These are phyloP conservation scores for Blastobasis adustella DNA, from an alignment of 2,888 invertebrate species.

Conservation along the genomic window DNA sequence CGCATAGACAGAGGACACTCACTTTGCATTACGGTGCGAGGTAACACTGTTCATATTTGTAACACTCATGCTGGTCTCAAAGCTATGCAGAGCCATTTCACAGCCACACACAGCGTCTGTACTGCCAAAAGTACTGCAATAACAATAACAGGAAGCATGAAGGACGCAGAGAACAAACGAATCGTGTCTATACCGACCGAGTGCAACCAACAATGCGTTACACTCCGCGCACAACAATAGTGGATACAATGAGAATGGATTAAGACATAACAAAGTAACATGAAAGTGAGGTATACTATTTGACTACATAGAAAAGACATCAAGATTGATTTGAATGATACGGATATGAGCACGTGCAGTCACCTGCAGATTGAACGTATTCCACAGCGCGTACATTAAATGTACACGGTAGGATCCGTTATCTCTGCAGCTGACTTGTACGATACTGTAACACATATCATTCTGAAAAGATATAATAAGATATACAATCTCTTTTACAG, in stretches of 20 bases:
- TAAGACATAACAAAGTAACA: background rate
- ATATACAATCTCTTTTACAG: no score
- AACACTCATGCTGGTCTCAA: slow-evolving; percentile 70
- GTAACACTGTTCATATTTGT: slow-evolving; percentile 63
- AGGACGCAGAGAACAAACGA: slow-evolving; percentile 17
- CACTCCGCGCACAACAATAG: background rate
- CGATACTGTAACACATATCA: no score
- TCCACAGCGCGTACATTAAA: slow-evolving; percentile 17
- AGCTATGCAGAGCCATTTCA: slow-evolving; percentile 52
- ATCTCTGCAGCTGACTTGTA: no score
- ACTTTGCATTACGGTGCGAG: slow-evolving; percentile 62
- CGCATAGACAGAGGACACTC: slow-evolving; percentile 37
- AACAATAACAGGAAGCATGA: slow-evolving; percentile 62
- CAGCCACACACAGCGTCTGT: slow-evolving; percentile 67
- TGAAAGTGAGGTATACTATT: background rate
- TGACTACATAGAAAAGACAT: background rate
- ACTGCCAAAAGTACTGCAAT: slow-evolving; percentile 73
- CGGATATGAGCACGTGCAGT: background rate
- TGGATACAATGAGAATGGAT: background rate
- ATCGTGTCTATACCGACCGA: slow-evolving; percentile 4
- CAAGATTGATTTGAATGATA: background rate
- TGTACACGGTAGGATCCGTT: no score
- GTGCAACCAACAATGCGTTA: no score
- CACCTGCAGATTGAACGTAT: slow-evolving; percentile 13
- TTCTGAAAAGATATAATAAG: no score